These are phyloP conservation scores for Uromys caudimaculatus DNA, from an alignment of 2,797 vertebrate genomes.

Conservation along the genomic window DNA sequence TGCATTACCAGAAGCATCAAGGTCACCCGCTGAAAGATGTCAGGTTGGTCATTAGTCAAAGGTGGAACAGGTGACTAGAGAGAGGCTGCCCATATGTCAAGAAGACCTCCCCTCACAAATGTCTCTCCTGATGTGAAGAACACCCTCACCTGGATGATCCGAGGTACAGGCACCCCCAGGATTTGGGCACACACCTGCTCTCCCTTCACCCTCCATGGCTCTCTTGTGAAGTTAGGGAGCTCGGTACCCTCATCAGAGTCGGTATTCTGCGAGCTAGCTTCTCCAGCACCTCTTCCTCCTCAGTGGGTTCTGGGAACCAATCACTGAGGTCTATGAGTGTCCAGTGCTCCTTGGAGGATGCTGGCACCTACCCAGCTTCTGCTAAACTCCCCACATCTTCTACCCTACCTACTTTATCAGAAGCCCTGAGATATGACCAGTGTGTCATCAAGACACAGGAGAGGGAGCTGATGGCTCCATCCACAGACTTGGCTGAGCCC, in stretches of 20 bases:
- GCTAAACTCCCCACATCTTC: rapidly evolving
- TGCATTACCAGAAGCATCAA: slow-evolving; percentile 87
- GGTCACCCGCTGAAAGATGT: slow-evolving; percentile 87
- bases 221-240: background rate
- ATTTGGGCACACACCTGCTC: too few species aligned
- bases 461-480: background rate
- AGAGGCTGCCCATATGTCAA: slow-evolving; percentile 59
- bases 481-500: background rate
- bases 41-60: slow-evolving; percentile 88
- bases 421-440: rapidly evolving
- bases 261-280: background rate
- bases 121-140: background rate
- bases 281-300: rapidly evolving
- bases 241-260: background rate
- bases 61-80: slow-evolving; percentile 81
- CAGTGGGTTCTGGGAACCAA: background rate
- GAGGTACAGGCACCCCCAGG: rapidly evolving
- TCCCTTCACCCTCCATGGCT: rapidly evolving
- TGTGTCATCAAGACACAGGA: rapidly evolving
- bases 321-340: background rate
- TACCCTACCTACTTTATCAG: rapidly evolving
- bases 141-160: rapidly evolving
- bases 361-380: rapidly evolving
- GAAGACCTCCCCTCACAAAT: slow-evolving; percentile 10
- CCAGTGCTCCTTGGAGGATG: background rate